phyloP scores from a whole-genome alignment of 1,140 invertebrate species.

The Temnothorax curvispinosus region DNA sequence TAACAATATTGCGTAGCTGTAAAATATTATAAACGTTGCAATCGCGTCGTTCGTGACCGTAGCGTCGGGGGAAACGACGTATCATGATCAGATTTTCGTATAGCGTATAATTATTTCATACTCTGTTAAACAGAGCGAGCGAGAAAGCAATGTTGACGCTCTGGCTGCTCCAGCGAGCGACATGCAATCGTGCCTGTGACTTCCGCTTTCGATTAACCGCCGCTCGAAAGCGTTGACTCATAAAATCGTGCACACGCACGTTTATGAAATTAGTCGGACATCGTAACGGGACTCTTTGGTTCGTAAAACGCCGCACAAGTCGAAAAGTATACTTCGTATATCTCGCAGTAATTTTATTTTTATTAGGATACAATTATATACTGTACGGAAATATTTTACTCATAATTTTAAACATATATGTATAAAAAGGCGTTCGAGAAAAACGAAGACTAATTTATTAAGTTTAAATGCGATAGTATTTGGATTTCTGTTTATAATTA shows the following conservation, averaged over 20 bases:
- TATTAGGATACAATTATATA: neutral
- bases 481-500: neutral
- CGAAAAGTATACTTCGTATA: conserved; percentile 24
- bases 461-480: neutral
- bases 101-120: conserved; percentile 62
- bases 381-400: neutral
- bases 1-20: conserved; percentile 4
- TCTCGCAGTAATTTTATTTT: conserved; percentile 22
- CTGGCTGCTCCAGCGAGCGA: conserved; percentile 37
- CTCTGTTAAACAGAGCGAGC: conserved; percentile 63
- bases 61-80: neutral
- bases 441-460: neutral
- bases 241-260: conserved; percentile 46
- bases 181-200: conserved; percentile 57
- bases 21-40: conserved; percentile 20
- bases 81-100: conserved; percentile 59
- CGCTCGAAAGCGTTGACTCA: conserved; percentile 57
- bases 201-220: conserved; percentile 58
- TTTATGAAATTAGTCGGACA: conserved; percentile 53
- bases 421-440: neutral
- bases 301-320: neutral
- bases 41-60: neutral
- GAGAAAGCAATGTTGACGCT: conserved; percentile 51
- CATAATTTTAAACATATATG: neutral
- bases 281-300: conserved; percentile 66